These are phyloP conservation scores for Ypsolopha scabrella DNA, from an alignment of 2,888 invertebrate species.

Conservation along the genomic window DNA sequence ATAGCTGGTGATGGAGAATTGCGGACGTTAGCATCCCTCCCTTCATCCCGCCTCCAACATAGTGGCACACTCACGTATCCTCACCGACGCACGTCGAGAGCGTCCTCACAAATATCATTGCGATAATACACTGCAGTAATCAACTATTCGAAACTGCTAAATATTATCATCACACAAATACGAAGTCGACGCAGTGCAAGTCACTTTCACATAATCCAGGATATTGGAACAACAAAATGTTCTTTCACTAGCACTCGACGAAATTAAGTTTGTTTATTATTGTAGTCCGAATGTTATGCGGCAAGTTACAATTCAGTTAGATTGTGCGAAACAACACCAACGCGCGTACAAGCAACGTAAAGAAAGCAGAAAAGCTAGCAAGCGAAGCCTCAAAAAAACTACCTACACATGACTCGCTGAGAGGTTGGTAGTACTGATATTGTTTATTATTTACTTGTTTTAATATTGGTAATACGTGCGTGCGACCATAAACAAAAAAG, in stretches of 20 bases:
- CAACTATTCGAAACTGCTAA: slow-evolving; percentile 37
- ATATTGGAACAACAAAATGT: slow-evolving; percentile 27
- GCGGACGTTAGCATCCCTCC: slow-evolving; percentile 29
- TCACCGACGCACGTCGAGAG: slow-evolving; percentile 30
- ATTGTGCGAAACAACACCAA: slow-evolving; percentile 47
- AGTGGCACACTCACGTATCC: slow-evolving; percentile 43
- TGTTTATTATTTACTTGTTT: slow-evolving; percentile 1
- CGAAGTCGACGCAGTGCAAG: slow-evolving; percentile 39
- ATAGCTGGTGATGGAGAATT: slow-evolving; percentile 34
- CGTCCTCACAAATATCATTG: slow-evolving; percentile 36
- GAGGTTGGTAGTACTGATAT: slow-evolving; percentile 28
- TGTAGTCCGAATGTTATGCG: slow-evolving; percentile 31
- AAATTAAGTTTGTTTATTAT: slow-evolving; percentile 23
- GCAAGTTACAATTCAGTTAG: slow-evolving; percentile 39
- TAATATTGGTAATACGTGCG: not conserved
- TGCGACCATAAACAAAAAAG: slow-evolving; percentile 1
- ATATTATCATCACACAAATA: slow-evolving; percentile 52
- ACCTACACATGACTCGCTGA: slow-evolving; percentile 35
- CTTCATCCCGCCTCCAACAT: slow-evolving; percentile 60
- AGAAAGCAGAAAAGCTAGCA: slow-evolving; percentile 51
- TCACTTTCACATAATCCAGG: slow-evolving; percentile 59
- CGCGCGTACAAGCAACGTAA: slow-evolving; percentile 57
- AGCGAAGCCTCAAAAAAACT: slow-evolving; percentile 25
- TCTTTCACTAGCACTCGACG: slow-evolving; percentile 11
- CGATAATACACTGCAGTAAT: slow-evolving; percentile 20